Percentiles rank a stretch among this genome's conserved stretches.
Evolutionary conservation across 2,888 invertebrate genomes (phyloP).

Genomic region (Melinopterus prodromus): DNA sequence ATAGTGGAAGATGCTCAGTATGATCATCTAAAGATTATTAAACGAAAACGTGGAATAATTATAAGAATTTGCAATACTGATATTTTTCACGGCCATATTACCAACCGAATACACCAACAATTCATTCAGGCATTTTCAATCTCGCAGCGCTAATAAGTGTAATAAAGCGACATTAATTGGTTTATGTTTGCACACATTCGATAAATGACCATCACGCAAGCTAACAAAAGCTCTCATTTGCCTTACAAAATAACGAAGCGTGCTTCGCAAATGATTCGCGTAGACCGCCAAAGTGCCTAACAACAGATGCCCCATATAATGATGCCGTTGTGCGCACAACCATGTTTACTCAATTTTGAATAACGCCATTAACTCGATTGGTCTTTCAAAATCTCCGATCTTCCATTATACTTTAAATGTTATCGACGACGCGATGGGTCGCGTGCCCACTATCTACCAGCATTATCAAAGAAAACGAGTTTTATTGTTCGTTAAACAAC

Average conservation of each 20-base stretch:
- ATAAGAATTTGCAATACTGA: too few species aligned
- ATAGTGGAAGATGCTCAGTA: too few species aligned
- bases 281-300: background rate
- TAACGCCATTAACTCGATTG: background rate
- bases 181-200: background rate
- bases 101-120: background rate
- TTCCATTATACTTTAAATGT: background rate
- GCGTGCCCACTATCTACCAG: background rate
- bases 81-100: background rate
- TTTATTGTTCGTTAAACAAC: too few species aligned
- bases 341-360: background rate
- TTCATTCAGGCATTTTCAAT: background rate
- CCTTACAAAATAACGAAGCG: background rate
- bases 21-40: too few species aligned
- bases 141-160: background rate
- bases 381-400: background rate
- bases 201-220: background rate
- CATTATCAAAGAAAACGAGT: background rate
- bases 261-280: background rate
- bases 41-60: too few species aligned
- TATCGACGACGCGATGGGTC: background rate
- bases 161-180: background rate
- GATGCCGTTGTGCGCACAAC: background rate
- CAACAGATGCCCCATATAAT: background rate
- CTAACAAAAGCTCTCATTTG: background rate